Evolutionary conservation across 2,797 vertebrate species (phyloP).

Genomic region (Helarctos malayanus): DNA sequence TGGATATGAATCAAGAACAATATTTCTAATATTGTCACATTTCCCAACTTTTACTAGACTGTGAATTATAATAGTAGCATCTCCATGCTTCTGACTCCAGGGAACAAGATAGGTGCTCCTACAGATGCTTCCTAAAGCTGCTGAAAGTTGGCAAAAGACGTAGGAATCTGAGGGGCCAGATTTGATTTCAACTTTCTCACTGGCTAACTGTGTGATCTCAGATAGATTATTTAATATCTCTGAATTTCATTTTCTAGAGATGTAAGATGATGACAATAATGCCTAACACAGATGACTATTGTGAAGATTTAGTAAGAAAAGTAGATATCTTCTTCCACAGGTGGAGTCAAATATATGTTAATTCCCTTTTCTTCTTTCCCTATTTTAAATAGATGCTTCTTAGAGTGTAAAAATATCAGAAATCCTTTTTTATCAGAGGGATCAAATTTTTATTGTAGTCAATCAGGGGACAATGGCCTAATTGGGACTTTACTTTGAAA

Average conservation of each 20-base stretch:
- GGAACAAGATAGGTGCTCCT: not conserved
- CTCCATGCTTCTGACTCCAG: not conserved
- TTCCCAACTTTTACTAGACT: not conserved
- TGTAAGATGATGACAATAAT: not conserved
- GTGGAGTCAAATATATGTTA: not conserved
- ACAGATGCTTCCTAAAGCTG: not conserved
- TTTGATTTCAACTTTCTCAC: not conserved
- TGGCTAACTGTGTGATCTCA: not conserved
- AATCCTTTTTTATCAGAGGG: not conserved
- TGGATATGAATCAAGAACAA: not conserved
- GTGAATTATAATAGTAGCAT: not conserved
- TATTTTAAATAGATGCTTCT: not conserved
- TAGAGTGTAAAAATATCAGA: not conserved
- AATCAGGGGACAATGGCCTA: not conserved
- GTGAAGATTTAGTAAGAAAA: not conserved
- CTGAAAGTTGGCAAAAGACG: not conserved
- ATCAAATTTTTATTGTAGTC: constrained; percentile 9
- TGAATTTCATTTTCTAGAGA: constrained; percentile 45
- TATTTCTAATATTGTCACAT: not conserved
- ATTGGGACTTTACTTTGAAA: not conserved
- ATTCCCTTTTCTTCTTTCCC: not conserved
- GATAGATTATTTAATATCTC: not conserved
- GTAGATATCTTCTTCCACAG: not conserved
- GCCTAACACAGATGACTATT: not conserved
- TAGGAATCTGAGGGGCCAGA: not conserved